phyloP scores from a whole-genome alignment of 2,888 invertebrate genomes.

The Drosophila prostipennis region DNA sequence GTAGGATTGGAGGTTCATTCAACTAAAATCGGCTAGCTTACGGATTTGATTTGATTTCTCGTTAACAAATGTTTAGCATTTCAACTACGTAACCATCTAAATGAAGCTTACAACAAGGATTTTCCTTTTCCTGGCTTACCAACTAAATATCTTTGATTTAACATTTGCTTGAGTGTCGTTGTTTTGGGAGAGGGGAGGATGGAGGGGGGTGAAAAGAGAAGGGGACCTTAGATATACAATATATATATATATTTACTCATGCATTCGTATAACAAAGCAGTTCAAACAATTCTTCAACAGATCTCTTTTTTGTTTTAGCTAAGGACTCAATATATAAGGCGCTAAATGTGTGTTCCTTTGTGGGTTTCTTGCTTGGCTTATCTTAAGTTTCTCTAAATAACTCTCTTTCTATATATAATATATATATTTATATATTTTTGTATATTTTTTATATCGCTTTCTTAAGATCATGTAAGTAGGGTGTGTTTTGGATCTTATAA shows the following conservation, averaged over 20 bases:
- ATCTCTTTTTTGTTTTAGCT: conserved; percentile 44
- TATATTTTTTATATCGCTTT: conserved; percentile 3
- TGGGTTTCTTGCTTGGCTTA: conserved; percentile 29
- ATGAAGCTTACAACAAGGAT: conserved; percentile 30
- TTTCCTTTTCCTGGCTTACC: conserved; percentile 14
- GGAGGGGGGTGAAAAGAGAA: background rate
- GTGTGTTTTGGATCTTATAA: conserved; percentile 6
- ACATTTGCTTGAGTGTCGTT: conserved; percentile 70
- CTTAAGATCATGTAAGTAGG: conserved; percentile 20
- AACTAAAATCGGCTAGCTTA: conserved; percentile 25
- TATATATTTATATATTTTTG: conserved; percentile 2
- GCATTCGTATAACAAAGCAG: conserved; percentile 43
- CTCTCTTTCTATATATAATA: background rate
- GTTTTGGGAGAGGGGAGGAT: too few relatives aligned
- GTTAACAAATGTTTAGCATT: conserved; percentile 40
- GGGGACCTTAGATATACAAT: conserved; percentile 32
- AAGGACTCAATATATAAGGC: conserved; percentile 72
- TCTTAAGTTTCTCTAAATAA: conserved; percentile 12
- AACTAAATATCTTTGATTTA: conserved; percentile 71
- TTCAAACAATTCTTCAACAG: conserved; percentile 48
- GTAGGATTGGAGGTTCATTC: conserved; percentile 5
- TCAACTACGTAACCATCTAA: conserved; percentile 38
- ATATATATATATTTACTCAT: conserved; percentile 26
- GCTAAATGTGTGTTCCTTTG: conserved; percentile 54
- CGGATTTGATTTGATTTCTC: background rate